Percentiles rank a stretch among this genome's conserved stretches.
These are phyloP conservation scores for Ditula angustiorana DNA, from an alignment of 2,888 invertebrate genomes.

Conservation along the genomic window DNA sequence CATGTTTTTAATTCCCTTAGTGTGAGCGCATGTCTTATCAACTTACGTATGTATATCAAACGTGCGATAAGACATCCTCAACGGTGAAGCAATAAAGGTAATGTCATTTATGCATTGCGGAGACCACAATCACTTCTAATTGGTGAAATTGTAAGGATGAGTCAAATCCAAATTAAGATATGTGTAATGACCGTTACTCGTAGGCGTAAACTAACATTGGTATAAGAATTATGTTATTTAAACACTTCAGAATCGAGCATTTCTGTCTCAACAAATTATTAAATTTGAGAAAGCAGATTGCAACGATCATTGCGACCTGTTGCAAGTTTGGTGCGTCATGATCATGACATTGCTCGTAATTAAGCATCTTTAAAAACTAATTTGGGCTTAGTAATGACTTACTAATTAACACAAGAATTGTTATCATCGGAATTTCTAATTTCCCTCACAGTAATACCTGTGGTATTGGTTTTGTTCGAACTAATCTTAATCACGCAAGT, in stretches of 20 bases:
- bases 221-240: conserved; percentile 21
- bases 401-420: background rate
- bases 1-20: conserved; percentile 49
- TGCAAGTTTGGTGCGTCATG: conserved; percentile 2
- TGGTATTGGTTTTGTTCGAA: background rate
- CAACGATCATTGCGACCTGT: background rate
- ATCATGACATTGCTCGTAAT: background rate
- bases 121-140: conserved; percentile 23
- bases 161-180: conserved; percentile 36
- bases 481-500: background rate
- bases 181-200: conserved; percentile 43
- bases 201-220: conserved; percentile 69
- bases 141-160: conserved; percentile 32
- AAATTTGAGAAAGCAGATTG: conserved; percentile 1
- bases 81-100: conserved; percentile 25
- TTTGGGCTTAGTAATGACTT: background rate
- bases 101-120: conserved; percentile 2
- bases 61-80: conserved; percentile 57
- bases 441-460: background rate
- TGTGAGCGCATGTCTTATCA: conserved; percentile 62
- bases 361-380: background rate
- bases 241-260: conserved; percentile 18
- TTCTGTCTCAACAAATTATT: background rate
- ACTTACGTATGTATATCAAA: conserved; percentile 54
- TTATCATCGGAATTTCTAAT: background rate